Conservation (phyloP, 2,888 invertebrate genomes). For the Diadegma fenestrale region DNA sequence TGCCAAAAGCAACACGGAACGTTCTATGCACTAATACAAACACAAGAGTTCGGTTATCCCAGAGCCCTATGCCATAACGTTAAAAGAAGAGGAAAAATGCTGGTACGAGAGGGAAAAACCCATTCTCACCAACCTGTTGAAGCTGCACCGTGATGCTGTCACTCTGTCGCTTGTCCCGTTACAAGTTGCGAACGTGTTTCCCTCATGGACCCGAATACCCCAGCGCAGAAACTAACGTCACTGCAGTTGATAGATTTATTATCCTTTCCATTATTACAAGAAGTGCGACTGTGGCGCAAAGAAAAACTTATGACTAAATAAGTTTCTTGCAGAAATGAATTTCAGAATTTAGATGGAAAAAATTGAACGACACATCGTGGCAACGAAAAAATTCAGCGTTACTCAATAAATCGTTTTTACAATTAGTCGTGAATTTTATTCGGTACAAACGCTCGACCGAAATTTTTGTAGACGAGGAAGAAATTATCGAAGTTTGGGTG, state of each 20-base stretch:
- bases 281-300: not conserved
- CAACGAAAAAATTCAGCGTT: not conserved
- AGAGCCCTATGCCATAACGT: slow-evolving; percentile 23
- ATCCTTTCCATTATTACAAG: not conserved
- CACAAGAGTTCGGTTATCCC: slow-evolving; percentile 10
- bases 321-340: not conserved
- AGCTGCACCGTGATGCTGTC: slow-evolving; percentile 59
- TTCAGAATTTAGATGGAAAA: not conserved
- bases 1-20: slow-evolving; percentile 40
- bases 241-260: slow-evolving; percentile 39
- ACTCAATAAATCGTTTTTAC: not conserved
- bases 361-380: not conserved
- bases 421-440: not conserved
- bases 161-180: slow-evolving; percentile 42
- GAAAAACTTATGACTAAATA: not conserved
- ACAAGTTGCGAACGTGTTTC: slow-evolving; percentile 32
- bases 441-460: not conserved
- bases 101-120: slow-evolving; percentile 74
- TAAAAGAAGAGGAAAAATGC: slow-evolving; percentile 9
- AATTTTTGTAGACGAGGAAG: not conserved
- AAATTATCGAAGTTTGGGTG: not conserved
- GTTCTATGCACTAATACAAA: slow-evolving; percentile 27
- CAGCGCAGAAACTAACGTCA: slow-evolving; percentile 28
- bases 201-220: slow-evolving; percentile 23
- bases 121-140: slow-evolving; percentile 78